These are phyloP conservation scores for Diabrotica undecimpunctata DNA, from an alignment of 1,140 invertebrate genomes.

Conservation along the genomic window DNA sequence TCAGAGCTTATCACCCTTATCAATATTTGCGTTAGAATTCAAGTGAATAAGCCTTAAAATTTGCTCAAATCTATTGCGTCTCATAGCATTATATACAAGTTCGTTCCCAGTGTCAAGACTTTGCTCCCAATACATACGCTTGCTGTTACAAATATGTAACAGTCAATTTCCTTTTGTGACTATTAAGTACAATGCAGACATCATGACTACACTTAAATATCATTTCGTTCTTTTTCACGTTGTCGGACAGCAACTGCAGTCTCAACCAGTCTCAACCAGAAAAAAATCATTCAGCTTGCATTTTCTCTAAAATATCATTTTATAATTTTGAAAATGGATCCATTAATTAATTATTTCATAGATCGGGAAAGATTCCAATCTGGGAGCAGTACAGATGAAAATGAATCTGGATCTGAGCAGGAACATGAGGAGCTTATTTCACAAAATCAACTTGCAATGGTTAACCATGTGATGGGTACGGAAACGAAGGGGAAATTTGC, in stretches of 20 bases:
- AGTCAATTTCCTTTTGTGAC: too few relatives aligned
- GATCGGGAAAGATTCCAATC: slow-evolving; percentile 65
- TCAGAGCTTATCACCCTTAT: too few relatives aligned
- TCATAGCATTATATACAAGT: too few relatives aligned
- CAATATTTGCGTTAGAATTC: too few relatives aligned
- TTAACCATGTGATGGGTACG: slow-evolving; percentile 22
- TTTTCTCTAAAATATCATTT: slow-evolving; percentile 1
- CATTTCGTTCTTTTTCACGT: slow-evolving; percentile 58
- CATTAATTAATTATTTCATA: slow-evolving; percentile 44
- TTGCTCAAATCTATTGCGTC: too few relatives aligned
- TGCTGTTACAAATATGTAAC: too few relatives aligned
- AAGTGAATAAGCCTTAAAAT: too few relatives aligned
- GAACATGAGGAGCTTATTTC: slow-evolving; percentile 39
- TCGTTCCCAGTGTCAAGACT: too few relatives aligned
- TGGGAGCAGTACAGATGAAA: slow-evolving; percentile 67
- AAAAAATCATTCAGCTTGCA: slow-evolving; percentile 12
- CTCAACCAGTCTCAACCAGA: too few relatives aligned
- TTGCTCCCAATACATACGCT: too few relatives aligned
- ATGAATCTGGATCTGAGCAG: slow-evolving; percentile 56
- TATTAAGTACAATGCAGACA: background rate
- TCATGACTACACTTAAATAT: background rate
- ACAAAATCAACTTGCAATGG: slow-evolving; percentile 28
- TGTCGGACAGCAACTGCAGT: slow-evolving; percentile 76
- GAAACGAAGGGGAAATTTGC: slow-evolving; percentile 85
- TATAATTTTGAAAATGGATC: background rate